Evolutionary conservation across 2,888 invertebrate genomes (phyloP).

Genomic region (Rhamphomyia laevipes): DNA sequence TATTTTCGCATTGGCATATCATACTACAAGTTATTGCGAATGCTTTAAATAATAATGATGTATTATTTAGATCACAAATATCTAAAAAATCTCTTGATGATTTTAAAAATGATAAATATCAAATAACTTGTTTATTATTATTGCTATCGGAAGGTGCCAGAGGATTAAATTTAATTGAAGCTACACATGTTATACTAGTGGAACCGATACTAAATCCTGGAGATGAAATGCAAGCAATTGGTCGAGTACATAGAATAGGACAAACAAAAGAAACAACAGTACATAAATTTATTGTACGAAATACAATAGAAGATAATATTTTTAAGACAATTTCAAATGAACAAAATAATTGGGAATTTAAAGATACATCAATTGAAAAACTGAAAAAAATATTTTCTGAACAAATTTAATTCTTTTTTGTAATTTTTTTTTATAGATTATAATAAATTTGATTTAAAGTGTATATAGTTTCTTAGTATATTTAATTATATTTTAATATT

Average conservation of each 20-base stretch:
- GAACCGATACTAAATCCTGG: slow-evolving; percentile 64
- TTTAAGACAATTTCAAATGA: slow-evolving; percentile 38
- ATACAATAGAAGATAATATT: slow-evolving; percentile 62
- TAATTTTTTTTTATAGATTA: too few relatives aligned
- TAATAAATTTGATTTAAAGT: too few relatives aligned
- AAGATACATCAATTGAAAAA: background rate
- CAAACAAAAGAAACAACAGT: slow-evolving; percentile 55
- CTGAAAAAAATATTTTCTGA: background rate
- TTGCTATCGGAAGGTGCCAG: slow-evolving; percentile 58
- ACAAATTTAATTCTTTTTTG: too few relatives aligned
- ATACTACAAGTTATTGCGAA: slow-evolving; percentile 26
- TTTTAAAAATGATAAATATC: slow-evolving; percentile 40
- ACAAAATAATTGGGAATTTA: slow-evolving; percentile 16
- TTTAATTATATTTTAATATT: too few relatives aligned
- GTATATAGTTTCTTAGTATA: too few relatives aligned
- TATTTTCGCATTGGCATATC: slow-evolving; percentile 51
- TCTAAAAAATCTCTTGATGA: slow-evolving; percentile 32
- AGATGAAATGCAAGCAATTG: slow-evolving; percentile 65
- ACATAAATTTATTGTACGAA: slow-evolving; percentile 54
- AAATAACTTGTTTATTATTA: slow-evolving; percentile 50
- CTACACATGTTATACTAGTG: slow-evolving; percentile 61
- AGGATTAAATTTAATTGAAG: slow-evolving; percentile 67
- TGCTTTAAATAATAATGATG: slow-evolving; percentile 25
- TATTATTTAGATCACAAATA: slow-evolving; percentile 25
- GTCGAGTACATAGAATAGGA: slow-evolving; percentile 66